Evolutionary conservation across 2,797 vertebrate species (phyloP).

Genomic region (Sitta carolinensis): DNA sequence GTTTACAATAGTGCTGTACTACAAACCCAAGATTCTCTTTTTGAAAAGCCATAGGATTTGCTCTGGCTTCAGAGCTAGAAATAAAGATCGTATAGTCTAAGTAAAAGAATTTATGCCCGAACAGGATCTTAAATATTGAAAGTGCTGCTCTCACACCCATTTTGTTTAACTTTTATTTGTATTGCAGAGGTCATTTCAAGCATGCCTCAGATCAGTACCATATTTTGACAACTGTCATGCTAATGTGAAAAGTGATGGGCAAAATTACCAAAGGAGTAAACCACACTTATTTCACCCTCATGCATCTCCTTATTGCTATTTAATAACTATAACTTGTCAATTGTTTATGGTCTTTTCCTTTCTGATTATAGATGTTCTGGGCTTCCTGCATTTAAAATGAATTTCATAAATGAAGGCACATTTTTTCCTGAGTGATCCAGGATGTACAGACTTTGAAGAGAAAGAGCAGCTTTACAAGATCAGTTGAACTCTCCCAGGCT

Average conservation of each 20-base stretch:
- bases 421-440: background rate
- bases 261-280: background rate
- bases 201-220: background rate
- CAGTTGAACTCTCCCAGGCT: background rate
- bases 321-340: background rate
- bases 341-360: background rate
- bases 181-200: slow-evolving; percentile 58
- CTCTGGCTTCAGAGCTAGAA: background rate
- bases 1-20: background rate
- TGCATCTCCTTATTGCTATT: background rate
- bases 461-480: background rate
- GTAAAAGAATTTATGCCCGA: background rate
- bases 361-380: background rate
- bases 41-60: background rate
- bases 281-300: background rate
- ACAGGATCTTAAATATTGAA: slow-evolving; percentile 12
- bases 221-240: background rate
- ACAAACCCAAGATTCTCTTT: slow-evolving; percentile 11
- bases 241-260: background rate
- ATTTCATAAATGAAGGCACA: background rate
- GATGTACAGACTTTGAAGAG: background rate
- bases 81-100: background rate
- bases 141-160: background rate
- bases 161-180: slow-evolving; percentile 4
- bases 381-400: background rate